These are phyloP conservation scores for Paracentrotus lividus DNA, from an alignment of 53 echinoderm and acorn worm genomes.

Conservation along the genomic window DNA sequence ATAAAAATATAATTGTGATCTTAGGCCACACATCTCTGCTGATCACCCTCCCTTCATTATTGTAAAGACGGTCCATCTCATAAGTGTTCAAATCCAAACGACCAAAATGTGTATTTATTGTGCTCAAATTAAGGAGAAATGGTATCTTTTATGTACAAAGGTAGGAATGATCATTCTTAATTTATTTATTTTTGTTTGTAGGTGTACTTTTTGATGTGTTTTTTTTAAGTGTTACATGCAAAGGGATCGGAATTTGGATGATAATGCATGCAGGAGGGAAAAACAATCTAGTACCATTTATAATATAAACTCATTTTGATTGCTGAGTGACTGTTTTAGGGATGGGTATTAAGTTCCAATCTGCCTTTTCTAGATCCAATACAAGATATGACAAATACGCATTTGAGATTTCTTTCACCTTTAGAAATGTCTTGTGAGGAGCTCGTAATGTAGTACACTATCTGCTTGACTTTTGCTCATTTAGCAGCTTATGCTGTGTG, in stretches of 20 bases:
- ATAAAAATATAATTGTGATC: background rate
- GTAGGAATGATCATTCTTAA: slow-evolving; percentile 41
- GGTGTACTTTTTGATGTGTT: slow-evolving; percentile 57
- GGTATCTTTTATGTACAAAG: slow-evolving; percentile 51
- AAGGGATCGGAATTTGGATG: background rate
- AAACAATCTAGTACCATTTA: too few species aligned
- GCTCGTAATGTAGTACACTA: background rate
- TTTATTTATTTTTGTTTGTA: slow-evolving; percentile 64
- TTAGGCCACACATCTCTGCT: background rate
- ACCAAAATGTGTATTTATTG: slow-evolving; percentile 60
- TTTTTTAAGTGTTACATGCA: slow-evolving; percentile 61
- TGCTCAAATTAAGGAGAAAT: slow-evolving; percentile 12
- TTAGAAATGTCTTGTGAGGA: background rate
- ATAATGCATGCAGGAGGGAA: background rate
- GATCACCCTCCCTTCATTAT: background rate
- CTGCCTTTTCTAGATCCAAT: slow-evolving; percentile 18
- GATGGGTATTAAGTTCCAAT: background rate
- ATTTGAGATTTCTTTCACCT: background rate
- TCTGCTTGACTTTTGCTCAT: background rate
- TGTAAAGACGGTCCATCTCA: slow-evolving; percentile 23
- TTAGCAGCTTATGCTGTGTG: background rate
- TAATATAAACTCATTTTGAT: slow-evolving; percentile 14
- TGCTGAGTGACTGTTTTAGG: background rate
- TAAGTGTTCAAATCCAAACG: slow-evolving; percentile 7
- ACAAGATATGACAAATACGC: background rate